Percentiles rank a stretch among this genome's conserved stretches.
These are phyloP conservation scores for Tachina fera DNA, from an alignment of 2,888 invertebrate genomes.

Conservation along the genomic window DNA sequence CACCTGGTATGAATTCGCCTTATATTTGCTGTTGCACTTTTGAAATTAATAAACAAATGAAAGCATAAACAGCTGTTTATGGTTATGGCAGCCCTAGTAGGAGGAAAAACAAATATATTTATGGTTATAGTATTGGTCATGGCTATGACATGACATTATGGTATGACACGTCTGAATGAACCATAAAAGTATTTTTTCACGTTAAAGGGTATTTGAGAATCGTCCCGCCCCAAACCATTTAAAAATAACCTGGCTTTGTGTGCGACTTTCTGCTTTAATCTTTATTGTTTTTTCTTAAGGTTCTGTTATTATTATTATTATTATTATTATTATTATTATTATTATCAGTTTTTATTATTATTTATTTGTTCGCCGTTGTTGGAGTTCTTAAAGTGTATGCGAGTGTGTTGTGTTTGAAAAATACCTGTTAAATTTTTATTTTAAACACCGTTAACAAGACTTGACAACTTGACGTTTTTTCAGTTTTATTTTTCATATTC, in stretches of 20 bases:
- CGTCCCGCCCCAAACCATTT: neutral
- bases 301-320: conserved; percentile 34
- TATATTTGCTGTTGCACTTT: no score
- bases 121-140: no score
- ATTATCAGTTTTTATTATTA: neutral
- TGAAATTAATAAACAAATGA: no score
- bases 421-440: neutral
- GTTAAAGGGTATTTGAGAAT: neutral
- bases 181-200: neutral
- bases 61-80: no score
- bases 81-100: no score
- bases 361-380: neutral
- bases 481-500: conserved; percentile 18
- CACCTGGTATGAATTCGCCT: no score
- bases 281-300: conserved; percentile 17
- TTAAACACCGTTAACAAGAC: conserved; percentile 55
- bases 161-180: no score
- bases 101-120: no score
- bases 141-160: no score
- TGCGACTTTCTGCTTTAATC: neutral
- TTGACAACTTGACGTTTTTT: conserved; percentile 52
- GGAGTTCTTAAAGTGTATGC: neutral
- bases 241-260: neutral
- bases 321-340: neutral
- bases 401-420: neutral